Conservation (phyloP, 2,113 vertebrate species). For the Tylochromis polylepis region DNA sequence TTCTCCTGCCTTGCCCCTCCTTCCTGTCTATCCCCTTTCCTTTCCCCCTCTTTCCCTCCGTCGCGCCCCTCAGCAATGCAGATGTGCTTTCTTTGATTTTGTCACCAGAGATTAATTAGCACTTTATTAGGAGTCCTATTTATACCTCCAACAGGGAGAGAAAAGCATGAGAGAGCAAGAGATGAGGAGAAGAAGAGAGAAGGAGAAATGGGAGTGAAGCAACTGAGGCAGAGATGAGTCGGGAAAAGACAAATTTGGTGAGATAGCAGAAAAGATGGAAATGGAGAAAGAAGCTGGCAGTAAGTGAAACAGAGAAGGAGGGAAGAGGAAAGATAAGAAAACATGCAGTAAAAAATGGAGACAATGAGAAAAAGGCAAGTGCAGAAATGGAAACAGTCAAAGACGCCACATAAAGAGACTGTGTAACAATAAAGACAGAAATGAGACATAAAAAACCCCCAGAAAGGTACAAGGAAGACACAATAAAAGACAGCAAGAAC, state of each 20-base stretch:
- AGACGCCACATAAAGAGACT: neutral
- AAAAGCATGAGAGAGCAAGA: neutral
- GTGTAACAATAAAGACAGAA: neutral
- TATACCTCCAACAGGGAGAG: slow-evolving; percentile 52
- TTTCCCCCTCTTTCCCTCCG: neutral
- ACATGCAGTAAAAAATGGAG: neutral
- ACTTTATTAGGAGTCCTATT: slow-evolving; percentile 64
- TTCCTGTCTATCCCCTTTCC: slow-evolving; percentile 14
- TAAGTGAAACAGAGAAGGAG: neutral
- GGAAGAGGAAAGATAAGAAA: neutral
- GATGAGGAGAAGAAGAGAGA: neutral
- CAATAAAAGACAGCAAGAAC: neutral
- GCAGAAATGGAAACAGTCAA: neutral
- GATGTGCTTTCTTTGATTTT: slow-evolving; percentile 72
- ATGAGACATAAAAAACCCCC: neutral
- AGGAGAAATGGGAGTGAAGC: neutral
- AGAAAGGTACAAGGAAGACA: neutral
- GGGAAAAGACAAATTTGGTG: neutral
- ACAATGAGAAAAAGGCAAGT: neutral
- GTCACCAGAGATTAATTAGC: slow-evolving; percentile 73
- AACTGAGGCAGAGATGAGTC: neutral
- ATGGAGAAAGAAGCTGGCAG: neutral
- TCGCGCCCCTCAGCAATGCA: slow-evolving; percentile 53
- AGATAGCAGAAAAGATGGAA: neutral
- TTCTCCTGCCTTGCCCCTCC: neutral